Evolutionary conservation across 2,888 invertebrate genomes (phyloP).

Genomic region (Troides helena): DNA sequence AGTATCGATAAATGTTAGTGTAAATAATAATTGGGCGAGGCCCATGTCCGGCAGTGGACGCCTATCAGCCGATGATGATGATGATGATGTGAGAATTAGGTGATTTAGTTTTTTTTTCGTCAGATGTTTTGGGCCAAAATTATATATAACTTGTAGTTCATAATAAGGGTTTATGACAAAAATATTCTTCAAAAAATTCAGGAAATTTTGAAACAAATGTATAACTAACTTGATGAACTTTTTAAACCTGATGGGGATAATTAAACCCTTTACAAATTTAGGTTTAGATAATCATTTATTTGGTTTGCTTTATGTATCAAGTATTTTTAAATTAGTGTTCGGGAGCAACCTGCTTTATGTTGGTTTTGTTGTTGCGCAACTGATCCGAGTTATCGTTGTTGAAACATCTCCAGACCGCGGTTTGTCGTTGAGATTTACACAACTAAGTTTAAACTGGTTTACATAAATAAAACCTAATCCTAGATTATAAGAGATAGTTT

Average conservation of each 20-base stretch:
- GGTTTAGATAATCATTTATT: not conserved
- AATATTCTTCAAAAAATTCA: no score
- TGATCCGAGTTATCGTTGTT: not conserved
- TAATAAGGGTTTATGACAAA: no score
- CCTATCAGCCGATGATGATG: no score
- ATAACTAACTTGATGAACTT: not conserved
- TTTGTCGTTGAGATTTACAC: conserved; percentile 2
- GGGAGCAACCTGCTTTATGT: not conserved
- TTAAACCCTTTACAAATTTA: not conserved
- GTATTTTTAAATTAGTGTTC: not conserved
- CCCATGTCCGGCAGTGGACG: no score
- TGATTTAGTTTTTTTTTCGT: no score
- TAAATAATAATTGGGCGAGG: no score
- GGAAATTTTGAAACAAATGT: not conserved
- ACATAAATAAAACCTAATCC: not conserved
- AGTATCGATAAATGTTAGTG: no score
- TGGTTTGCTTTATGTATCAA: not conserved
- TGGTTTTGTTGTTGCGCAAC: not conserved
- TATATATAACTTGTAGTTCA: no score
- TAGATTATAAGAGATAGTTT: not conserved
- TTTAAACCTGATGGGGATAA: not conserved
- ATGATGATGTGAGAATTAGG: no score
- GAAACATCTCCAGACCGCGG: not conserved
- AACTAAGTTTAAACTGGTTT: not conserved
- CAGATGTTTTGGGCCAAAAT: no score